Evolutionary conservation across 1,140 invertebrate genomes (phyloP).

Genomic region (Drosophila mayri): DNA sequence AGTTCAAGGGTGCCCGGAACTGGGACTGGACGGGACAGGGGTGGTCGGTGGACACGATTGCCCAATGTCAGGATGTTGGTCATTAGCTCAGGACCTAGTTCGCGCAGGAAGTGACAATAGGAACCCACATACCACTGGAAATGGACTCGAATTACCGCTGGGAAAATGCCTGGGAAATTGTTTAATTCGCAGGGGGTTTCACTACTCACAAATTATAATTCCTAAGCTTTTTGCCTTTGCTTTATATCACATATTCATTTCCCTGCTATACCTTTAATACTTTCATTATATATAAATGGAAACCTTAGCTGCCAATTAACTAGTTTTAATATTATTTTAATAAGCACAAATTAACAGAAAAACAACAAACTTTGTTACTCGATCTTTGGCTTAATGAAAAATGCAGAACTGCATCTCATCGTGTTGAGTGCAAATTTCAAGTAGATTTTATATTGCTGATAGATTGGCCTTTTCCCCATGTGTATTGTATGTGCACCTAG

Average conservation of each 20-base stretch:
- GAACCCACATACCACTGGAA: background rate
- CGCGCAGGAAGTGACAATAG: conserved; percentile 5
- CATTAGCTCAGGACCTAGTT: conserved; percentile 24
- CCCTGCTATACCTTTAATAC: background rate
- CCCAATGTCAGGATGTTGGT: conserved; percentile 40
- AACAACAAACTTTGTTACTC: background rate
- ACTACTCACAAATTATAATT: no score
- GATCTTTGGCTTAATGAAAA: background rate
- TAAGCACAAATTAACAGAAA: background rate
- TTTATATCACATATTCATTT: no score
- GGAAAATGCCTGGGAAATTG: conserved; percentile 6
- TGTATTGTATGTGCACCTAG: background rate
- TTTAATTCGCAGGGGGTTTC: background rate
- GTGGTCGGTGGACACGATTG: conserved; percentile 16
- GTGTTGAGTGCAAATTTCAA: conserved; percentile 19
- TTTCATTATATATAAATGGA: no score
- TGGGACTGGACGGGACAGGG: background rate
- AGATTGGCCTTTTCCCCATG: background rate
- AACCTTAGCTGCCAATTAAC: background rate
- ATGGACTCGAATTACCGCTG: conserved; percentile 7
- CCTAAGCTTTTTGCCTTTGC: background rate
- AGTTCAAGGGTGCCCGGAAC: conserved; percentile 20
- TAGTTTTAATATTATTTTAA: background rate
- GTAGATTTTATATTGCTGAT: conserved; percentile 2
- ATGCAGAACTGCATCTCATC: conserved; percentile 8